Evolutionary conservation across 2,113 vertebrate genomes (phyloP), one percentile per base, ranked within the genome.

Genomic region (Nibea albiflora): DNA sequence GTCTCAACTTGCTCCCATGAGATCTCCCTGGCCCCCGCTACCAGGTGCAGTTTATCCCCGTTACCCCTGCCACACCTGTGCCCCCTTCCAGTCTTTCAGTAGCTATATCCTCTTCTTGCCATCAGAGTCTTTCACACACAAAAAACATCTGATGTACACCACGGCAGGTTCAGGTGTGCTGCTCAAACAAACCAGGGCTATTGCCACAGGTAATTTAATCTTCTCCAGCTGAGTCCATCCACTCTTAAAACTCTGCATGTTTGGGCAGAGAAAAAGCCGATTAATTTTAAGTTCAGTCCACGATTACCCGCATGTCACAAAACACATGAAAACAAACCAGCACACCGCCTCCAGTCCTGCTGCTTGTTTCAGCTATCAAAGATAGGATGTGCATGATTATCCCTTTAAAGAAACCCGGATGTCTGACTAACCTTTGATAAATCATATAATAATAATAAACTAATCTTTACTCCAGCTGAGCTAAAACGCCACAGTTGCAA

Each of bases 11-110:
- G 24, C 49, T 82, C 79, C 73, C 50, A 5, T 24, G 31, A 74
- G 74, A 63, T 50, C 47, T 62, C 56, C 19, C 19, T 49, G 61
- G 39, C 58, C 62, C 46, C 35, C 69, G 65, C 46, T 58, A 75
- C 66, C 84, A 90, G 78, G 91, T 89, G 78, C 71, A 87, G 24
- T 61, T 83, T 62, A 80, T 76, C 67, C 84, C 87, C 76, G 85
- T 81, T 83, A 82, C 64, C 60, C 76, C 24, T 24, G 46, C 46
- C 68, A 85, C 90, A 92, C 88, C 89, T 92, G 85, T 72, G 73
- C 53, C 83, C 54, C 81, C 49, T 53, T 42, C 39, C 35, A 39
- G 39, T 44, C 67, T 54, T 42, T 63, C 19, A 54, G 16, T 49
- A 26, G 22, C 66, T 28, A 44, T 28, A 46, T 67, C 28, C 28